Base-by-base conservation (phyloP, 2,797 vertebrate species). In the Cynopterus sphinx region DNA sequence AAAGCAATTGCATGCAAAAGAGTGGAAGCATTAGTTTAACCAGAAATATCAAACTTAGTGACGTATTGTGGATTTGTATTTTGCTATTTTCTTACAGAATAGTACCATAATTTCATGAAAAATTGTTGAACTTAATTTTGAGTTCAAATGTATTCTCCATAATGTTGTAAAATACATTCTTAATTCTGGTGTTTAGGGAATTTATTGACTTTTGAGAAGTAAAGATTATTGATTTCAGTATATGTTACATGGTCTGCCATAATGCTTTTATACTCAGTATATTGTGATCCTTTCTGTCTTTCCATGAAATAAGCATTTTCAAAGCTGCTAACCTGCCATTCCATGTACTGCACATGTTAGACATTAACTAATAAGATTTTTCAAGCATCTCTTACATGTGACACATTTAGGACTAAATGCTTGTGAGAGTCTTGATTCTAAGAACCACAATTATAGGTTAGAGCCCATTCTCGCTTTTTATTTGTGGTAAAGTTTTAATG, bases 401-500 rank as follows among this genome's bases (percentile, higher is more conserved):
- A 90, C 55, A 96, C 94, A 96, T 97, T 87, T 91, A 96, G 55
- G 95, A 97, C 77, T 90, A 94, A 96, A 95, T 70, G 89, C 71
- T 15, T 9, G 1, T 79, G 91, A 95, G 0, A 19, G 81, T 84
- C 93, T 97, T 84, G 94, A 94, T 97, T 97, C 96, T 91, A 63
- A 90, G 17, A 46, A 77, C 96, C 96, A 73, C 90, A 98, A 97
- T 98, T 95, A 91, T 6, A 97, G 96, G 93, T 78, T 97, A 90
- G 92, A 94, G 83, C 8, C 59, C 73, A 86, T 96, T 97, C 95
- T 96, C 87, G 53, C n/a, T 92, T 94, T 97, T 96, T 95, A 63
- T 96, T 87, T 96, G 87, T 94, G 95, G 94, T 87, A 94, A 78
- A 87, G 96, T 98, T 98, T 97, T 98, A 92, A 98, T 98, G 98